Percentiles rank a stretch among this genome's conserved stretches.
Evolutionary conservation across 2,113 vertebrate genomes (phyloP).

Genomic region (Parus major): DNA sequence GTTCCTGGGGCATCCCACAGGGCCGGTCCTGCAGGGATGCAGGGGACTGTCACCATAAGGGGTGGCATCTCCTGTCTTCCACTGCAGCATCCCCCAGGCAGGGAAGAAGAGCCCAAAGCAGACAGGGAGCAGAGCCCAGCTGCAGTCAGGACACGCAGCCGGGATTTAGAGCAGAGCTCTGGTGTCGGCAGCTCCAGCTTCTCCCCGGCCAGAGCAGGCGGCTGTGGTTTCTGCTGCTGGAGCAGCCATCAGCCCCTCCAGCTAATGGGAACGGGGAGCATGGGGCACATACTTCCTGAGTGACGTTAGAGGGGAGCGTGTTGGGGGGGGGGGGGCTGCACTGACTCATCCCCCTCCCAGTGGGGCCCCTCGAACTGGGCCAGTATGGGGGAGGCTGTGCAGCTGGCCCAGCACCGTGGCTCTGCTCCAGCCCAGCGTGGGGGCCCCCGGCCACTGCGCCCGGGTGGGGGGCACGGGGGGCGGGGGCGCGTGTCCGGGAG

Average conservation of each 20-base stretch:
- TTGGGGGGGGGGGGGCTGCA: neutral
- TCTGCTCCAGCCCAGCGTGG: neutral
- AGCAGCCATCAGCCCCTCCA: neutral
- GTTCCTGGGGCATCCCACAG: neutral
- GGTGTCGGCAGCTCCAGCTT: neutral
- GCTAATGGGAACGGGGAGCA: neutral
- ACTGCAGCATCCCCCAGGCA: neutral
- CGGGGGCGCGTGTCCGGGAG: neutral
- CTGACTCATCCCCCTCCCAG: slow-evolving; percentile 26
- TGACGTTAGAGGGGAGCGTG: slow-evolving; percentile 38
- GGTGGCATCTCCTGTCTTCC: neutral
- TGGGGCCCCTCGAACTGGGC: slow-evolving; percentile 23
- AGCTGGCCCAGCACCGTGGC: neutral
- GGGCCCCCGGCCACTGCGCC: fast-evolving
- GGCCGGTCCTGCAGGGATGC: neutral
- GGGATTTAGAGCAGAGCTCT: neutral
- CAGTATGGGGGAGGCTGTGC: neutral
- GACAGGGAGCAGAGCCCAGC: neutral
- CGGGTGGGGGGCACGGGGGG: neutral
- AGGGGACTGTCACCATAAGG: neutral
- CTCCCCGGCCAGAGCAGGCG: neutral
- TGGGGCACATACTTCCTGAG: slow-evolving; percentile 38
- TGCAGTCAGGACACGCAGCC: neutral
- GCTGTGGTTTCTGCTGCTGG: neutral
- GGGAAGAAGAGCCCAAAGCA: neutral